Conservation (phyloP, 2,113 vertebrate genomes). For the Myrmecophaga tridactyla region DNA sequence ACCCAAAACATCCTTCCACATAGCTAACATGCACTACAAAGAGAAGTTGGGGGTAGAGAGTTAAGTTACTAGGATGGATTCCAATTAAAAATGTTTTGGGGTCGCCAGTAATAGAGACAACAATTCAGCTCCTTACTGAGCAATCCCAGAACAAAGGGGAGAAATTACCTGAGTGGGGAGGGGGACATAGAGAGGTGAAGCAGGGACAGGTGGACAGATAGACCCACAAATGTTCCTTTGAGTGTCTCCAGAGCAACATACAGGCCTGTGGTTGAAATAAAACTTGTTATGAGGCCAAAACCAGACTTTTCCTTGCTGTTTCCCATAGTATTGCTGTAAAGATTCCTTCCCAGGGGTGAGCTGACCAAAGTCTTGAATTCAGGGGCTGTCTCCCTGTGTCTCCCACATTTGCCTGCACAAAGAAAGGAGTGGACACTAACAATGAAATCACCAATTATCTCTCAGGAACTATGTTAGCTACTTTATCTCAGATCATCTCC, state of each 20-base stretch:
- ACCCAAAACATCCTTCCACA: slow-evolving; percentile 46
- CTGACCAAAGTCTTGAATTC: neutral
- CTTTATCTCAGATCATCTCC: neutral
- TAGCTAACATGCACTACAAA: slow-evolving; percentile 71
- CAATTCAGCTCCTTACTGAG: slow-evolving; percentile 55
- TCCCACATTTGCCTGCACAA: neutral
- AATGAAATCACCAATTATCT: rapidly evolving
- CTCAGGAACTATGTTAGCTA: neutral
- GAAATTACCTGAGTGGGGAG: slow-evolving; percentile 20
- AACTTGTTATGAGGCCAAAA: neutral
- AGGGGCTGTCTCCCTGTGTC: neutral
- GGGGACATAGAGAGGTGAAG: neutral
- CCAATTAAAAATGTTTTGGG: slow-evolving; percentile 71
- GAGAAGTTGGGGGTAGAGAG: slow-evolving; percentile 28
- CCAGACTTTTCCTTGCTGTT: neutral
- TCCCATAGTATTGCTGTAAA: neutral
- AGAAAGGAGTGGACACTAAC: neutral
- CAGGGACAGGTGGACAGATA: neutral
- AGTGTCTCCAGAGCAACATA: neutral
- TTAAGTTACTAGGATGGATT: slow-evolving; percentile 47
- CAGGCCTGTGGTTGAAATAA: neutral
- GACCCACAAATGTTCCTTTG: neutral
- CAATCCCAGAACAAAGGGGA: slow-evolving; percentile 45
- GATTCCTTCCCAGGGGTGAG: neutral
- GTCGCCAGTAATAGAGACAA: slow-evolving; percentile 67